Percentiles rank a stretch among this genome's conserved stretches.
Evolutionary conservation across 2,888 invertebrate species (phyloP).

Genomic region (Brachyptera risi): DNA sequence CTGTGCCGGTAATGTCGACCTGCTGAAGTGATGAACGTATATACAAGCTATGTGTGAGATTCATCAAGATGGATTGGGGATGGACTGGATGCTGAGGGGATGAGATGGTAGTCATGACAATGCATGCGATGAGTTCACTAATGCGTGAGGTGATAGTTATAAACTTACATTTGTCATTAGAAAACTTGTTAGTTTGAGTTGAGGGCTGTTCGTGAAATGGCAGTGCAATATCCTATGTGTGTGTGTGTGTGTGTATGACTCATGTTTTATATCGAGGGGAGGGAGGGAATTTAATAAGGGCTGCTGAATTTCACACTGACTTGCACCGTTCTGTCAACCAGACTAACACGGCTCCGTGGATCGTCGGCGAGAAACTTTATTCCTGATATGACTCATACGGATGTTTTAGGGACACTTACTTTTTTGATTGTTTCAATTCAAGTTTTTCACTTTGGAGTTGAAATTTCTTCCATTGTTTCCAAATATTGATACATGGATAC

Average conservation of each 20-base stretch:
- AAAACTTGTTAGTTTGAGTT: constrained; percentile 6
- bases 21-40: too few species aligned
- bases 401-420: too few species aligned
- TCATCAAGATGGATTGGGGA: background rate
- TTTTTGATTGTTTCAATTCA: too few species aligned
- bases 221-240: background rate
- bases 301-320: constrained; percentile 46
- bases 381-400: background rate
- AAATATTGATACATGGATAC: too few species aligned
- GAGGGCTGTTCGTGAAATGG: constrained; percentile 9
- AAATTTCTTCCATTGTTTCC: too few species aligned
- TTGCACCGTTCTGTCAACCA: constrained; percentile 37
- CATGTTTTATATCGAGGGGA: background rate
- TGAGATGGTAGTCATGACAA: background rate
- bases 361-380: background rate
- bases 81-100: background rate
- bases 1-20: too few species aligned
- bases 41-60: too few species aligned
- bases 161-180: background rate
- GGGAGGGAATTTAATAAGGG: constrained; percentile 42
- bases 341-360: background rate
- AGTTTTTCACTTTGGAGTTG: too few species aligned
- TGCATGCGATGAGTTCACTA: background rate
- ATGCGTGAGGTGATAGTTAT: constrained; percentile 5
- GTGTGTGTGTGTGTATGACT: constrained; percentile 3